Conservation (phyloP, 1,140 invertebrate species). For the Drosophila punjabiensis region DNA sequence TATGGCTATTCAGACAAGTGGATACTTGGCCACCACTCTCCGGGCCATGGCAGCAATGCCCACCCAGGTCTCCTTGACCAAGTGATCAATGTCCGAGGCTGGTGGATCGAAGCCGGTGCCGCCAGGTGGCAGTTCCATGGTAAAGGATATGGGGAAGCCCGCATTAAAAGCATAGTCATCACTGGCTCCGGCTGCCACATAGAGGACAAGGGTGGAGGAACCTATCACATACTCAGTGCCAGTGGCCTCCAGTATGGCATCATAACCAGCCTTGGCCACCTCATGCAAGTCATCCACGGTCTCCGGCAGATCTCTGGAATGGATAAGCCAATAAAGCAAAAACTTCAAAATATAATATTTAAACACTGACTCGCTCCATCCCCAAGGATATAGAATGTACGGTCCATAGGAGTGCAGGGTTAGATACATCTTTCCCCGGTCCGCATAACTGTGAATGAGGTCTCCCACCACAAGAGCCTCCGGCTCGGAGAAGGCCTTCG, state of each 20-base stretch:
- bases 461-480: conserved; percentile 87
- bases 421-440: conserved; percentile 88
- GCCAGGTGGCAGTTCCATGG: conserved; percentile 89
- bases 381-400: conserved; percentile 90
- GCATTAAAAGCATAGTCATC: conserved; percentile 89
- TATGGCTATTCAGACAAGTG: conserved; percentile 26
- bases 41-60: conserved; percentile 86
- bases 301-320: conserved; percentile 68
- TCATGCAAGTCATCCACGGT: conserved; percentile 82
- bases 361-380: conserved; percentile 86
- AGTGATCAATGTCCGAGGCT: conserved; percentile 87
- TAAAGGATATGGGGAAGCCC: conserved; percentile 88
- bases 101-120: conserved; percentile 88
- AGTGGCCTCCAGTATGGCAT: conserved; percentile 85
- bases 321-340: background rate
- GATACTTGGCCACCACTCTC: conserved; percentile 70
- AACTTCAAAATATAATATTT: rapidly evolving
- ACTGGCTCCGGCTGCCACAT: conserved; percentile 86
- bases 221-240: conserved; percentile 87
- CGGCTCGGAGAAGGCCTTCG: conserved; percentile 89
- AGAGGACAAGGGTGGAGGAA: conserved; percentile 87
- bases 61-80: conserved; percentile 89
- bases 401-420: conserved; percentile 90
- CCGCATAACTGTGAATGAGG: conserved; percentile 85
- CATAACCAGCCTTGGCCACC: conserved; percentile 82